Conservation (phyloP, 92 coral and sea anemone species). For the Chrysogorgia sp. region DNA sequence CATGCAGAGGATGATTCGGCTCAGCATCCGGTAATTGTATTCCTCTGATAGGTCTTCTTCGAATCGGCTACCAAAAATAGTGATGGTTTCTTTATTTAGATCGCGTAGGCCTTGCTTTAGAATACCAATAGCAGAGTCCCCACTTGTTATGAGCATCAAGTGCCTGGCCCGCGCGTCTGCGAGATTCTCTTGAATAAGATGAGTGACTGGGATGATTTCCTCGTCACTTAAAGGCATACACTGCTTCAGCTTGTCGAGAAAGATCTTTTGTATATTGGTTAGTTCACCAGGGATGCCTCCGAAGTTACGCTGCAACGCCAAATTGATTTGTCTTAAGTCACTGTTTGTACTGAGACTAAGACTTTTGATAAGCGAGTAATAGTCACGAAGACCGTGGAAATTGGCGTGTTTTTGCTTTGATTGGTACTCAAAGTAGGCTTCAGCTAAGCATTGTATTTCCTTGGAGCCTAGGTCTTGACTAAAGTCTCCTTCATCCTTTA, state of each 20-base stretch:
- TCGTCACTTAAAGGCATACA: conserved; percentile 46
- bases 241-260: conserved; percentile 64
- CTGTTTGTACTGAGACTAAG: conserved; percentile 63
- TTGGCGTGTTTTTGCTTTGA: conserved; percentile 68
- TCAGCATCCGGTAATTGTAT: conserved; percentile 85
- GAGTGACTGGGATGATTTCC: conserved; percentile 56
- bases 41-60: conserved; percentile 96
- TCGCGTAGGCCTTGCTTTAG: conserved; percentile 72
- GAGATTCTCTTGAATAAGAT: conserved; percentile 80
- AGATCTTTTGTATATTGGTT: conserved; percentile 67
- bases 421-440: conserved; percentile 81
- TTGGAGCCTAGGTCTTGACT: conserved; percentile 29
- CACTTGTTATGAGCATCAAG: conserved; percentile 91
- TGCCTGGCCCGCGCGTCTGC: conserved; percentile 83
- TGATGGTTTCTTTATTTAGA: conserved; percentile 86
- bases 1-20: conserved; percentile 98
- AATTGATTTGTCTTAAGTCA: conserved; percentile 60
- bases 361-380: conserved; percentile 88
- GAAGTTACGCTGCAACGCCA: conserved; percentile 87
- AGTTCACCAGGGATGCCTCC: conserved; percentile 81
- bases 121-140: conserved; percentile 95
- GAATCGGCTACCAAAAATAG: conserved; percentile 92
- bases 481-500: conserved; percentile 7
- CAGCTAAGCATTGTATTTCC: conserved; percentile 76
- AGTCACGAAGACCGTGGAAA: conserved; percentile 98